Conservation (phyloP, 1,140 invertebrate genomes). For the Pristionchus pacificus region DNA sequence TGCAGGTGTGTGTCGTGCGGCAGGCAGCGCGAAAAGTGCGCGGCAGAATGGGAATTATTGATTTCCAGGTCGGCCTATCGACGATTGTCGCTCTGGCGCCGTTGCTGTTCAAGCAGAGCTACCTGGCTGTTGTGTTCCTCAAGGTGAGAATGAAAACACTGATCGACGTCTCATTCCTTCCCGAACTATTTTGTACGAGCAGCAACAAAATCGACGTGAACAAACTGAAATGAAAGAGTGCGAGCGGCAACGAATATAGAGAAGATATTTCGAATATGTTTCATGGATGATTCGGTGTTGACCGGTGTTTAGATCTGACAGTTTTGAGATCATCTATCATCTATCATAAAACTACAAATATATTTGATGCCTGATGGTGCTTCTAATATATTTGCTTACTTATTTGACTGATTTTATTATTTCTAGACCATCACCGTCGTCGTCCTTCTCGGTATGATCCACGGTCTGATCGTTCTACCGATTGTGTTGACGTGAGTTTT, state of each 20-base stretch:
- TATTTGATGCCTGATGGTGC: too few species aligned
- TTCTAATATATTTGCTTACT: too few species aligned
- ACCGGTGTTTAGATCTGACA: too few species aligned
- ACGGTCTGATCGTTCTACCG: constrained; percentile 47
- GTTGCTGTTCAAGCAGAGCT: constrained; percentile 52
- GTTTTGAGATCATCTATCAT: too few species aligned
- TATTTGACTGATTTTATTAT: too few species aligned
- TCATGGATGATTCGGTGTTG: too few species aligned
- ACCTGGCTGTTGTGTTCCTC: constrained; percentile 50
- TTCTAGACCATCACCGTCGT: constrained; percentile 47
- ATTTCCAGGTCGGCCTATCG: constrained; percentile 47
- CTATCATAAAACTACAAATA: too few species aligned
- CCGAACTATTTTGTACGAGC: too few species aligned
- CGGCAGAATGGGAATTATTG: constrained; percentile 16
- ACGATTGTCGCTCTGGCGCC: constrained; percentile 52
- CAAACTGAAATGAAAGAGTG: neutral
- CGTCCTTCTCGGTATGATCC: constrained; percentile 54
- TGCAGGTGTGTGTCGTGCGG: constrained; percentile 25
- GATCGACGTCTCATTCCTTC: too few species aligned
- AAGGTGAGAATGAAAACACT: too few species aligned
- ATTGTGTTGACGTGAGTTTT: constrained; percentile 25
- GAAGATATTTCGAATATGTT: too few species aligned
- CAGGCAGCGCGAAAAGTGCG: neutral
- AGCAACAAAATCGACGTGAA: neutral
- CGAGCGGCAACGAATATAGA: too few species aligned